phyloP scores from a whole-genome alignment of 2,113 vertebrate species.

The Naja naja region DNA sequence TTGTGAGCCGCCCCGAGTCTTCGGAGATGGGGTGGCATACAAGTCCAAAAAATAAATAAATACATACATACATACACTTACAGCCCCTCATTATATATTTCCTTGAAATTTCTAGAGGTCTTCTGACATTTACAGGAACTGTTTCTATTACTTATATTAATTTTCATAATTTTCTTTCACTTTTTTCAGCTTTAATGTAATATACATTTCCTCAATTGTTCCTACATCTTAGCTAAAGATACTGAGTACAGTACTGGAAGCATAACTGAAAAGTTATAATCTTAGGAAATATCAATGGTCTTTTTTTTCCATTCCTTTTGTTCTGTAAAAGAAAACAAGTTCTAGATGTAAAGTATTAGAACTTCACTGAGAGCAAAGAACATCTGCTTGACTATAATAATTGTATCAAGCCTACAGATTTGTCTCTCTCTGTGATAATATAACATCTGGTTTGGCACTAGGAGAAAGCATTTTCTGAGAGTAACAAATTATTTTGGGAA shows the following conservation, averaged over 20 bases:
- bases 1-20: too few species aligned
- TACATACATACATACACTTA: neutral
- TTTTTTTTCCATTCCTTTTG: conserved; percentile 1
- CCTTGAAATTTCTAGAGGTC: neutral
- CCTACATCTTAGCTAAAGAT: neutral
- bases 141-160: neutral
- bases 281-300: neutral
- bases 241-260: neutral
- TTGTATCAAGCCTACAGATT: neutral
- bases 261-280: conserved; percentile 3
- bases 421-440: neutral
- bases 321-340: neutral
- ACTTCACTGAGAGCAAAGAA: accelerated
- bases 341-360: conserved; percentile 20
- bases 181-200: neutral
- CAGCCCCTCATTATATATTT: neutral
- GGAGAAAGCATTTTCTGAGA: neutral
- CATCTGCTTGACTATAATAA: conserved; percentile 17
- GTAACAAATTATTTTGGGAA: neutral
- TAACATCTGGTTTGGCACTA: neutral
- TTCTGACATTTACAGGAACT: neutral
- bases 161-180: neutral
- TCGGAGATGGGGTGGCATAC: too few species aligned
- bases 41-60: too few species aligned
- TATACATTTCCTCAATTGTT: neutral